phyloP scores from a whole-genome alignment of 2,888 invertebrate genomes.

The Xestia sexstrigata region DNA sequence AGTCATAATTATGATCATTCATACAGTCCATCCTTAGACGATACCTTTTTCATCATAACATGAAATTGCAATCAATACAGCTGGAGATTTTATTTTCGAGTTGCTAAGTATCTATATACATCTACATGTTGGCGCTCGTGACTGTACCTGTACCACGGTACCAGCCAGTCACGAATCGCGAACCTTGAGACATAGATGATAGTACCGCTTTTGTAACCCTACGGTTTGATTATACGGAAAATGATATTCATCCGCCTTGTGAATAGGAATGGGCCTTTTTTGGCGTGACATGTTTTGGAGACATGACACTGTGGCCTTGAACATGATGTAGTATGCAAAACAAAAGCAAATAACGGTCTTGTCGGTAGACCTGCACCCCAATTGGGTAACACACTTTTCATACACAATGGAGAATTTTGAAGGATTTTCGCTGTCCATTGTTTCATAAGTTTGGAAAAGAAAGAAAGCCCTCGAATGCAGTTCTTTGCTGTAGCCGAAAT shows the following conservation, averaged over 20 bases:
- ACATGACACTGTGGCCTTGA: constrained; percentile 21
- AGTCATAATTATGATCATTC: neutral
- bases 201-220: constrained; percentile 43
- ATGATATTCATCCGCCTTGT: constrained; percentile 22
- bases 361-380: neutral
- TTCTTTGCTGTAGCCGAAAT: too few species aligned
- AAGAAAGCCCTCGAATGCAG: neutral
- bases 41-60: neutral
- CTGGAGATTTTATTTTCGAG: neutral
- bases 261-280: constrained; percentile 40
- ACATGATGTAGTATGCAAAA: neutral
- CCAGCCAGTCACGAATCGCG: constrained; percentile 56
- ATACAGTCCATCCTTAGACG: neutral
- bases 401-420: neutral
- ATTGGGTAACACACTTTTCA: neutral
- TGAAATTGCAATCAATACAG: neutral
- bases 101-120: neutral
- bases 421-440: too few species aligned
- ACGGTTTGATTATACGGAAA: constrained; percentile 39
- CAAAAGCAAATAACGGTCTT: neutral
- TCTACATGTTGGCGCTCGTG: neutral
- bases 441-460: too few species aligned
- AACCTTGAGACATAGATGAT: constrained; percentile 40
- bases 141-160: constrained; percentile 37
- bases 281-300: neutral